Evolutionary conservation across 2,797 vertebrate genomes (phyloP).

Genomic region (Gastrophryne carolinensis): DNA sequence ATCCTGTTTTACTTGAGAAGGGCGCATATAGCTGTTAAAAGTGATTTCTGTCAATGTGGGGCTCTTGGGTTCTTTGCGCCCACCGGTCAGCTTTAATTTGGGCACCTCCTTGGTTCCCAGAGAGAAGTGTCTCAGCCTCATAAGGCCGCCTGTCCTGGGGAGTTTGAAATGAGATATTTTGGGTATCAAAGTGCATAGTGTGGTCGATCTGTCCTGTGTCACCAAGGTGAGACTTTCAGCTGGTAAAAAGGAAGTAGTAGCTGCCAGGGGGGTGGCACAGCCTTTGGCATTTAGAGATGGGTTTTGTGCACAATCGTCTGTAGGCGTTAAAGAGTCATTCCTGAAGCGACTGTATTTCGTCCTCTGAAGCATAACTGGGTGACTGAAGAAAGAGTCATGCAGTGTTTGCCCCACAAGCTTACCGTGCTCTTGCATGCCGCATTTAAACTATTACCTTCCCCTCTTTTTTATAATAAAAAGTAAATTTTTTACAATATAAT

Average conservation of each 20-base stretch:
- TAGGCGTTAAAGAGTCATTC: conserved; percentile 80
- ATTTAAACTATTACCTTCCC: neutral
- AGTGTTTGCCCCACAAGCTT: conserved; percentile 66
- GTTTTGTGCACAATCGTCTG: conserved; percentile 74
- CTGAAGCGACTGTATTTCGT: conserved; percentile 90
- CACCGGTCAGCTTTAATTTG: conserved; percentile 66
- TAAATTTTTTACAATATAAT: neutral
- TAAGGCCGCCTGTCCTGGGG: conserved; percentile 73
- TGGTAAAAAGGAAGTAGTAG: conserved; percentile 61
- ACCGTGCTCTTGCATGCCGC: conserved; percentile 84
- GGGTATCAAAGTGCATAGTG: conserved; percentile 81
- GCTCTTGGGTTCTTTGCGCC: conserved; percentile 59
- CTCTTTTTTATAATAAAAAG: neutral
- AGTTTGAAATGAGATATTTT: conserved; percentile 81
- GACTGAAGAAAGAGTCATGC: conserved; percentile 68
- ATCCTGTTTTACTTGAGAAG: conserved; percentile 57
- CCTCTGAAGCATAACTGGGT: conserved; percentile 87
- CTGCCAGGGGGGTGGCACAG: conserved; percentile 65
- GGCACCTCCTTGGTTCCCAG: conserved; percentile 68
- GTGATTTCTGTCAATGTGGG: conserved; percentile 62
- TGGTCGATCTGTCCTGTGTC: conserved; percentile 68
- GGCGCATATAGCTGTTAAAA: conserved; percentile 57
- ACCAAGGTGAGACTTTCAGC: conserved; percentile 64
- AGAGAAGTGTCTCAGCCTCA: conserved; percentile 75
- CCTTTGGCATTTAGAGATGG: conserved; percentile 64